Evolutionary conservation across 2,113 vertebrate genomes (phyloP).

Genomic region (Chrysemys picta): DNA sequence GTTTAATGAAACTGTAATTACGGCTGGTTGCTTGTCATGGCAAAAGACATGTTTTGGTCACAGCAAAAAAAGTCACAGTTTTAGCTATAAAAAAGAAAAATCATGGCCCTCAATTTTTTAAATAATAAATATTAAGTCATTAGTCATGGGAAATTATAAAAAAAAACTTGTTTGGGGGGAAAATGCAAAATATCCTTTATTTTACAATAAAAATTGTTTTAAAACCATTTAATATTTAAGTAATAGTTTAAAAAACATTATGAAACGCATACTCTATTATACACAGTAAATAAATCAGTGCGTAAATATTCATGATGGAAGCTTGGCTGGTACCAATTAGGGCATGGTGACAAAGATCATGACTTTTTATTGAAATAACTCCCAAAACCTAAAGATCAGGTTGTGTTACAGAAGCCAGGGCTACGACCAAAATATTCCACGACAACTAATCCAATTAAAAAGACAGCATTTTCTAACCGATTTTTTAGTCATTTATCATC

Average conservation of each 20-base stretch:
- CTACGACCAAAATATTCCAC: not conserved
- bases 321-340: not conserved
- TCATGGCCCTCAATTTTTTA: not conserved
- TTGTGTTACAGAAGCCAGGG: not conserved
- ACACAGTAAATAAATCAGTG: not conserved
- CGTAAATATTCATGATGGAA: not conserved
- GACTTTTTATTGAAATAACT: not conserved
- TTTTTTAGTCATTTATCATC: not conserved
- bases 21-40: not conserved
- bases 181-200: not conserved
- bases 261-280: not conserved
- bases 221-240: constrained; percentile 1
- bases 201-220: not conserved
- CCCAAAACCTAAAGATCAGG: not conserved
- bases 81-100: not conserved
- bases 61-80: not conserved
- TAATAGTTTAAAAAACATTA: not conserved
- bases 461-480: not conserved
- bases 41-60: not conserved
- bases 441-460: not conserved
- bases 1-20: not conserved
- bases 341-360: not conserved
- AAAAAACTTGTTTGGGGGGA: not conserved
- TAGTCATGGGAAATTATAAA: not conserved
- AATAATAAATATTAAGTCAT: not conserved